phyloP scores from a whole-genome alignment of 2,888 invertebrate species.

The Lysandra bellargus region DNA sequence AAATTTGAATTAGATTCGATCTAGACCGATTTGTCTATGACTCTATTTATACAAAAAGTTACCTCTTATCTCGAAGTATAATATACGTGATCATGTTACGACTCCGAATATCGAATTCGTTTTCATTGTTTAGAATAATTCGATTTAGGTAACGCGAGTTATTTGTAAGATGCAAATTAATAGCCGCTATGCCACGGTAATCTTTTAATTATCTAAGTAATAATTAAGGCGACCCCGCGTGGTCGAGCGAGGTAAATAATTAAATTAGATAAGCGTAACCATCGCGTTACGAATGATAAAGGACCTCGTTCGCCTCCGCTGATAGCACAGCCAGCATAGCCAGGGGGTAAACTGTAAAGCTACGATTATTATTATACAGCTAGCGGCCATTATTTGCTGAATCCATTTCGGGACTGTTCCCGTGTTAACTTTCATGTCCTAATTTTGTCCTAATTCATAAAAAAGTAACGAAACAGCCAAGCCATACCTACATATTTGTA shows the following conservation, averaged over 20 bases:
- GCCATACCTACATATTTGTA: too few relatives aligned
- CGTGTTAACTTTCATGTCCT: too few relatives aligned
- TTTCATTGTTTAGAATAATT: constrained; percentile 49
- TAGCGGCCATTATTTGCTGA: background rate
- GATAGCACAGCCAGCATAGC: background rate
- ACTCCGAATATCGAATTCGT: background rate
- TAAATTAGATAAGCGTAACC: constrained; percentile 24
- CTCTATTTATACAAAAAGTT: constrained; percentile 41
- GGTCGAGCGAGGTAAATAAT: constrained; percentile 5
- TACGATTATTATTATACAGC: background rate
- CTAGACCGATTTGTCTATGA: constrained; percentile 78
- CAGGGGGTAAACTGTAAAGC: too few relatives aligned
- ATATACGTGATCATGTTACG: background rate
- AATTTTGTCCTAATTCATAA: too few relatives aligned
- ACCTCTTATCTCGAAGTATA: background rate
- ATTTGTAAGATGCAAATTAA: constrained; percentile 57
- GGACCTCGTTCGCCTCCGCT: background rate
- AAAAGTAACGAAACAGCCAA: too few relatives aligned
- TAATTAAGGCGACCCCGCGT: background rate
- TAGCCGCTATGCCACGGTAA: constrained; percentile 47
- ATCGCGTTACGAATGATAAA: constrained; percentile 20
- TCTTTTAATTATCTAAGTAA: constrained; percentile 35
- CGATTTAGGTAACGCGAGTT: constrained; percentile 55
- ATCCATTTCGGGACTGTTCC: background rate
- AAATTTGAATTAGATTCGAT: constrained; percentile 63